These are phyloP conservation scores for Okamejei kenojei DNA, from an alignment of 2,797 vertebrate species.

Conservation along the genomic window DNA sequence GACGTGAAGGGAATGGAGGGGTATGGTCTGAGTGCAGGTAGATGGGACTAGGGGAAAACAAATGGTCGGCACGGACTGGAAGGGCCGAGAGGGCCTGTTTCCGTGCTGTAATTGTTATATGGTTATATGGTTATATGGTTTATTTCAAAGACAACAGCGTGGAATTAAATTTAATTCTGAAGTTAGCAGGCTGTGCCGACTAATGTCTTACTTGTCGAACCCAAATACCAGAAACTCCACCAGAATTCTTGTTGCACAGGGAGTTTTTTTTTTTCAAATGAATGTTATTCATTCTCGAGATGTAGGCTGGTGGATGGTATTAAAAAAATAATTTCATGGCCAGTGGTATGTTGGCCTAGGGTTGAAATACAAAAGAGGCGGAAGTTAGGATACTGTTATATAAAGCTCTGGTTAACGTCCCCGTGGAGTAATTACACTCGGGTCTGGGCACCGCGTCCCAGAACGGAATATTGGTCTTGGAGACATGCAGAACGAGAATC, in stretches of 20 bases:
- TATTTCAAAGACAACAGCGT: not conserved
- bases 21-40: no score
- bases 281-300: not conserved
- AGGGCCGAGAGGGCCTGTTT: no score
- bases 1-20: no score
- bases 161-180: not conserved
- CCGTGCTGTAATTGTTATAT: no score
- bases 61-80: no score
- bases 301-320: not conserved
- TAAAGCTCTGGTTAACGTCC: not conserved
- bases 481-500: not conserved
- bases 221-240: not conserved
- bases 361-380: not conserved
- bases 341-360: not conserved
- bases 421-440: not conserved
- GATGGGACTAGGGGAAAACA: no score
- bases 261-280: not conserved
- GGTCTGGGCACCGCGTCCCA: not conserved
- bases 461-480: not conserved
- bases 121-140: no score
- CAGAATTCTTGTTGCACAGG: not conserved
- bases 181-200: not conserved
- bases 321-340: not conserved
- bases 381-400: not conserved
- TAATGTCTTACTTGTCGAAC: not conserved